Conservation (phyloP, 2,797 vertebrate genomes). For the Microhierax caerulescens region DNA sequence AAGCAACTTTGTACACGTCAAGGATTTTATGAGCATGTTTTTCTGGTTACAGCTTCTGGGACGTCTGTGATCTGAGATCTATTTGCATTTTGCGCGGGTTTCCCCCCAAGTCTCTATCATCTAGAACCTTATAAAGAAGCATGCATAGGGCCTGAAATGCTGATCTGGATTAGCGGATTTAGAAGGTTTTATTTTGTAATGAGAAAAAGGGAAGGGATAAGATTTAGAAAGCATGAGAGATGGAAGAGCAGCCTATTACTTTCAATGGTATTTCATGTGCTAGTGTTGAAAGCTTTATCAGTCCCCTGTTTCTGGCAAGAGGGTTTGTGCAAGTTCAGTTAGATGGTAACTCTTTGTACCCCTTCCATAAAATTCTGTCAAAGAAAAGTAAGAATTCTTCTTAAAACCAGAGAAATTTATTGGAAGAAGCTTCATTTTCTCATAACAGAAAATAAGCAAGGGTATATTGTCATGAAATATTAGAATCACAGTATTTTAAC, state of each 20-base stretch:
- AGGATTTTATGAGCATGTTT: neutral
- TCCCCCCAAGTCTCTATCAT: neutral
- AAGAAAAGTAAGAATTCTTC: constrained; percentile 5
- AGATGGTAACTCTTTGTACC: neutral
- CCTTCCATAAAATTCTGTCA: constrained; percentile 22
- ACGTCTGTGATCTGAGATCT: neutral
- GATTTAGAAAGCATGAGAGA: neutral
- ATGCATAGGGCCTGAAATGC: neutral
- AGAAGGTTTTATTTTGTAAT: neutral
- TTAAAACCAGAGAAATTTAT: constrained; percentile 40
- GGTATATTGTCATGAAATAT: neutral
- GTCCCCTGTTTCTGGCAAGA: neutral
- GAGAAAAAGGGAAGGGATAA: neutral
- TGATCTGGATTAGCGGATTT: neutral
- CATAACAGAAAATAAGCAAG: constrained; percentile 11
- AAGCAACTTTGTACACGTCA: neutral
- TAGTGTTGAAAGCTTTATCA: neutral
- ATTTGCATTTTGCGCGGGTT: neutral
- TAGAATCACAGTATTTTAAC: constrained; percentile 17
- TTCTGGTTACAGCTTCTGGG: neutral
- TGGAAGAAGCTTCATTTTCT: constrained; percentile 27
- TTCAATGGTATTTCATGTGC: neutral
- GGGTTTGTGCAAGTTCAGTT: neutral
- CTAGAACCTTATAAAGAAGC: neutral
- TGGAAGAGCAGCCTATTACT: neutral